These are phyloP conservation scores for Zaprionus inermis DNA, from an alignment of 1,140 invertebrate genomes.

Conservation along the genomic window DNA sequence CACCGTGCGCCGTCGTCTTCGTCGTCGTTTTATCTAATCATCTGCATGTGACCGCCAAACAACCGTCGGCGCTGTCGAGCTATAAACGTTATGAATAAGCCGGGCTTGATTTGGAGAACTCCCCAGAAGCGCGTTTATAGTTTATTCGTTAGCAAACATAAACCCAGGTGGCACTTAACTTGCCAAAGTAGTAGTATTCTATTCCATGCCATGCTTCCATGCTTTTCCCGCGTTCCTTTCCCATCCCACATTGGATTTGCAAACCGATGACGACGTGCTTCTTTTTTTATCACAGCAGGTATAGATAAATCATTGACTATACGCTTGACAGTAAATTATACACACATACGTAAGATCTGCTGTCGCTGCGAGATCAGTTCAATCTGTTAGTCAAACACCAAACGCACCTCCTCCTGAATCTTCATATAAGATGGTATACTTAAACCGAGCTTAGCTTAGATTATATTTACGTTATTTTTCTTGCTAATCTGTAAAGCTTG, in stretches of 20 bases:
- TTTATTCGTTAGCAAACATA: conserved; percentile 66
- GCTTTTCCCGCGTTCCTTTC: conserved; percentile 34
- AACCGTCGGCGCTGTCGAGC: conserved; percentile 24
- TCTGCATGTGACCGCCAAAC: conserved; percentile 55
- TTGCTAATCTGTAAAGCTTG: background rate
- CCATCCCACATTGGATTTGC: conserved; percentile 22
- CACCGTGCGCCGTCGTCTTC: conserved; percentile 59
- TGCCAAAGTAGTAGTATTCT: conserved; percentile 63
- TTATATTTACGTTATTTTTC: background rate
- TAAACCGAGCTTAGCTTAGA: background rate
- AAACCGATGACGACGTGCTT: conserved; percentile 12
- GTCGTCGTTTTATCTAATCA: conserved; percentile 70
- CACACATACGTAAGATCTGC: background rate
- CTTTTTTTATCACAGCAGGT: conserved; percentile 19
- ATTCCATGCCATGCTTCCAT: conserved; percentile 38
- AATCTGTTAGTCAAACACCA: conserved; percentile 17
- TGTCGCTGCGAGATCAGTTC: background rate
- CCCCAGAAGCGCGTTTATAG: conserved; percentile 65
- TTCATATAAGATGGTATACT: background rate
- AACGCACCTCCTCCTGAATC: too few relatives aligned
- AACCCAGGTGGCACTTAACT: conserved; percentile 69
- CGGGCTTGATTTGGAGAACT: conserved; percentile 52
- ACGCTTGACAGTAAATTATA: conserved; percentile 64
- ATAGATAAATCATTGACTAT: conserved; percentile 69
- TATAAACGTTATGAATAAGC: conserved; percentile 80